Evolutionary conservation across 1,140 invertebrate species (phyloP), one percentile per base, ranked within the genome.

Genomic region (Drosophila albomicans): DNA sequence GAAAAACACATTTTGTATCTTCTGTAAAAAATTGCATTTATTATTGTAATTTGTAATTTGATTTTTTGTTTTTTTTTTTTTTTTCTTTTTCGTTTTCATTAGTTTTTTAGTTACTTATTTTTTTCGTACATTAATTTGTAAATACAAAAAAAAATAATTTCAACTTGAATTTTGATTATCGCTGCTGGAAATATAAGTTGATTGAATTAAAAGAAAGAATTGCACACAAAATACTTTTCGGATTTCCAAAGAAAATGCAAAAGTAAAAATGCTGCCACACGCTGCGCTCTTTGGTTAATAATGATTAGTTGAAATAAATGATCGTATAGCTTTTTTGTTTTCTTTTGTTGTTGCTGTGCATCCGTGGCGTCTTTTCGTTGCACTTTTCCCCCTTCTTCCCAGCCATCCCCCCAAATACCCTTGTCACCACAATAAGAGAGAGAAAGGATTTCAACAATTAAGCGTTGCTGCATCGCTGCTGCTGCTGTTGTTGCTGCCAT

Each of bases 11-110:
- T 89, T 88, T 61, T 64, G 38, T 88, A 48, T 57, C 67, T 87
- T 87, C 61, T 78, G 75, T 88, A 76, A 85, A 84, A 88, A 81
- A 84, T 74, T 70, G 67, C 71, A 82, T 88, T 88, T 85, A 82
- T 84, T 88, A 64, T 82, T 77, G 61, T 70, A 72, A 63, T 75
- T 65, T 58, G 30, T 81, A 57, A 59, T 35, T 58, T 73, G 15
- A 38, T 49, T 73, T 15, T 30, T 52, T 11, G 20, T 8, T 41
- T 20, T 61, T 48, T 61, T 59, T 45, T 20, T 61, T 48, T 45
- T 35, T 56, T 48, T 45, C 30, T 56, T 65, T 61, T 66, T 51
- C 71, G 70, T 75, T 41, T 25, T 64, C 51, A 79, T 82, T 82
- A 81, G 54, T 61, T 67, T 58, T 75, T 65, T 65, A 76, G 58